Evolutionary conservation across 30 jellyfish, hydroid and myxozoan species (phyloP).

Genomic region (Rhopilema esculentum): DNA sequence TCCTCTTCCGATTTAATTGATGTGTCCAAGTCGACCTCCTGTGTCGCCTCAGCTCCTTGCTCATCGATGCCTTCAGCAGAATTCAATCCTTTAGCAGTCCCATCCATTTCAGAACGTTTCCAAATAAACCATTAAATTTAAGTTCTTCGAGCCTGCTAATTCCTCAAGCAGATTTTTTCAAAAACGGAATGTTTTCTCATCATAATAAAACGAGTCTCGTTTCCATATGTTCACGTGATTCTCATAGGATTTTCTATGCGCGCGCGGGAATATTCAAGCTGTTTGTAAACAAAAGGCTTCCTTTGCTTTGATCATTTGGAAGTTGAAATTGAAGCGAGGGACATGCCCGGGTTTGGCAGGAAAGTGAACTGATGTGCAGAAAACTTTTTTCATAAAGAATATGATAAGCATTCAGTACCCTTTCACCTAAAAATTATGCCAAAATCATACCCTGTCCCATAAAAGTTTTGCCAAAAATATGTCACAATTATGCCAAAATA

Average conservation of each 20-base stretch:
- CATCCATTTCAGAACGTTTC: neutral
- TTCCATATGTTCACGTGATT: conserved; percentile 20
- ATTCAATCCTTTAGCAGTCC: neutral
- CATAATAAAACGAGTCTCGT: conserved; percentile 11
- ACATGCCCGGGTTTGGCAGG: too few relatives aligned
- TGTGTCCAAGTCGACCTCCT: conserved; percentile 39
- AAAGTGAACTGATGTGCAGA: too few relatives aligned
- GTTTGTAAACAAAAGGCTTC: neutral
- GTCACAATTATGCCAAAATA: too few relatives aligned
- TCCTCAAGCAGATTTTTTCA: neutral
- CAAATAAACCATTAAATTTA: neutral
- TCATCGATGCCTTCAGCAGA: neutral
- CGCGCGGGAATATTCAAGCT: neutral
- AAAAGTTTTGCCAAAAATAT: too few relatives aligned
- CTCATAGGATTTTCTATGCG: neutral
- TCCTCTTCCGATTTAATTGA: conserved; percentile 55
- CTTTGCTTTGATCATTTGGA: neutral
- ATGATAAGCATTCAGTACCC: too few relatives aligned
- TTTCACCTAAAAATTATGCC: too few relatives aligned
- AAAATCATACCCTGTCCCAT: too few relatives aligned
- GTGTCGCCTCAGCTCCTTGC: conserved; percentile 27
- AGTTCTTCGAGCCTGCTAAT: neutral
- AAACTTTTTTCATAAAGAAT: too few relatives aligned
- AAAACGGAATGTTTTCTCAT: neutral
- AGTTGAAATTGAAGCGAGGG: too few relatives aligned